Conservation (phyloP, 1,140 invertebrate species). For the Acromyrmex echinatior region DNA sequence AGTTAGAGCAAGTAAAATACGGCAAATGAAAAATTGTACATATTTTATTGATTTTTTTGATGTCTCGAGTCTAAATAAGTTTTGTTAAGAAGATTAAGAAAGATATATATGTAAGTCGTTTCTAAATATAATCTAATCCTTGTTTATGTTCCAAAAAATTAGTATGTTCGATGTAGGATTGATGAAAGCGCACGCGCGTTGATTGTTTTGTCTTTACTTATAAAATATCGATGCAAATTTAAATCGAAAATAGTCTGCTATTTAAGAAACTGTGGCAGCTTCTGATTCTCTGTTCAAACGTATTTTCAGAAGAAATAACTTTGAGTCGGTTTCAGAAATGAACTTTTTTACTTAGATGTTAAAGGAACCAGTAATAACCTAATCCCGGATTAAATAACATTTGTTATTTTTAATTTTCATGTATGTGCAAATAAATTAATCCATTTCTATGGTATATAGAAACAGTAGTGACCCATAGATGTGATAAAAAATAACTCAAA, state of each 20-base stretch:
- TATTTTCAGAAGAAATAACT: background rate
- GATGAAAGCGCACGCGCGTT: slow-evolving; percentile 15
- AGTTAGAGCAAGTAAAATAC: background rate
- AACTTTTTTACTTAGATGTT: background rate
- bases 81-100: background rate
- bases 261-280: background rate
- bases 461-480: too few relatives aligned
- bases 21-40: background rate
- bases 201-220: background rate
- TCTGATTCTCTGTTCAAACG: background rate
- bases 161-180: slow-evolving; percentile 12
- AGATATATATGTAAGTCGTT: background rate
- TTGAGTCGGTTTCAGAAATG: background rate
- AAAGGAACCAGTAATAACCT: too few relatives aligned
- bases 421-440: too few relatives aligned
- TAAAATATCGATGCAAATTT: background rate
- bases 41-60: background rate
- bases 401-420: too few relatives aligned
- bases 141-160: background rate
- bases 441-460: too few relatives aligned
- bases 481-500: too few relatives aligned
- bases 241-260: slow-evolving; percentile 30
- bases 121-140: background rate
- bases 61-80: background rate
- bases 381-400: too few relatives aligned